Evolutionary conservation across 2,113 vertebrate species (phyloP), one percentile per base, ranked within the genome.

Genomic region (Aptenodytes forsteri): DNA sequence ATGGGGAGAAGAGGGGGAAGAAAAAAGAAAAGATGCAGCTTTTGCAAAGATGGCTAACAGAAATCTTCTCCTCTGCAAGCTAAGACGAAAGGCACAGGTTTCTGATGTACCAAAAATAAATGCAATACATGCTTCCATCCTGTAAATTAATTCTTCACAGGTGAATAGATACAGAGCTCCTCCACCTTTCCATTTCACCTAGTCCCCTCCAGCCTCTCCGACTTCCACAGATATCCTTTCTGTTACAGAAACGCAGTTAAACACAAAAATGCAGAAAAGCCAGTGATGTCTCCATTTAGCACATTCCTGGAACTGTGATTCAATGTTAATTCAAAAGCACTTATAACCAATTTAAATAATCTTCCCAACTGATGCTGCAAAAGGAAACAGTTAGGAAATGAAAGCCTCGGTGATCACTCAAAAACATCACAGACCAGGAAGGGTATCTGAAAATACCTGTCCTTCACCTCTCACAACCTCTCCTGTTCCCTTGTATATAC

Each of bases 1-100:
- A 67, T 22, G 1, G 2, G 93, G 22, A 66, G 22, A 36, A 62
- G 59, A 62, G 1, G 13, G 14, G 34, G 34, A 55, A 83, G 49
- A 62, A 40, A 26, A 40, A 16, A 59, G 11, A 29, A 36, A 20
- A 64, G 32, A 95, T 6, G 21, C 59, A 89, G 88, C 40, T 89
- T 92, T 86, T 89, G 34, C 67, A 92, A 92, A 96, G 42, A 91
- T 71, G 54, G 86, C 83, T 93, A 94, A 90, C 81, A 83, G 69
- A 83, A 97, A 81, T 75, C 1, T 38, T 29, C 62, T 81, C 50
- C 50, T 80, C 80, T 26, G 15, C 94, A 90, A 59, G 64, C 38
- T 17, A 50, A 71, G 55, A 95, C 0, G 0, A 76, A 83, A 92
- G 44, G 40, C 56, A 83, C 40, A 78, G 67, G 22, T n/a, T 95